phyloP scores from a whole-genome alignment of 2,113 vertebrate genomes.

The Caranx melampygus region DNA sequence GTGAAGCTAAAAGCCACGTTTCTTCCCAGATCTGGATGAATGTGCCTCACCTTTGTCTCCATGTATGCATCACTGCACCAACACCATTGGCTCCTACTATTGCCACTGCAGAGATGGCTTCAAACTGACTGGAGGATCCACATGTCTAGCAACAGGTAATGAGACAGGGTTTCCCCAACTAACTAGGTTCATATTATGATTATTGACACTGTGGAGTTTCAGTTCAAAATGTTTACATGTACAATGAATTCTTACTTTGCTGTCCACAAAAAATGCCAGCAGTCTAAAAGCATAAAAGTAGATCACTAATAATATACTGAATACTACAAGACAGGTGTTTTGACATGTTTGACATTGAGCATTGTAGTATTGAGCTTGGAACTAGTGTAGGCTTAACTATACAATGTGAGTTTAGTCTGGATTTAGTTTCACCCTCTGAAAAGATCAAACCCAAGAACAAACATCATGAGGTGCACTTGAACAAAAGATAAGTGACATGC shows the following conservation, averaged over 20 bases:
- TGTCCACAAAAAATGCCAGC: too few species aligned
- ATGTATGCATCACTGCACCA: constrained; percentile 88
- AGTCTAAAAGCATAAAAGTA: too few species aligned
- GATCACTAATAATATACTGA: background rate
- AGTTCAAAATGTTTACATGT: too few species aligned
- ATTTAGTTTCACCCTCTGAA: constrained; percentile 34
- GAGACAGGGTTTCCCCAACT: background rate
- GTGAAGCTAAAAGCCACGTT: background rate
- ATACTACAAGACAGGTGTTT: background rate
- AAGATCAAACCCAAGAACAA: constrained; percentile 32
- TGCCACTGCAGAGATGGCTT: constrained; percentile 87
- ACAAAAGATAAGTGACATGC: constrained; percentile 1
- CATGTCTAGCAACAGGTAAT: constrained; percentile 86
- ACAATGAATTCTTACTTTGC: too few species aligned
- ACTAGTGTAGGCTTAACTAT: background rate
- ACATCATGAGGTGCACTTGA: background rate
- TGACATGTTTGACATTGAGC: too few species aligned
- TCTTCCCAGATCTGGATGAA: constrained; percentile 87
- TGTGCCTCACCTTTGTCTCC: constrained; percentile 83
- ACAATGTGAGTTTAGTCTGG: background rate
- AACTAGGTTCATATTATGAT: background rate
- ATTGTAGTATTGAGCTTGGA: too few species aligned
- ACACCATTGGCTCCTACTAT: constrained; percentile 83
- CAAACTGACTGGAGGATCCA: constrained; percentile 65
- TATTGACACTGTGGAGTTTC: accelerated